Conservation (phyloP, 2,888 invertebrate species). For the Agelastica alni region DNA sequence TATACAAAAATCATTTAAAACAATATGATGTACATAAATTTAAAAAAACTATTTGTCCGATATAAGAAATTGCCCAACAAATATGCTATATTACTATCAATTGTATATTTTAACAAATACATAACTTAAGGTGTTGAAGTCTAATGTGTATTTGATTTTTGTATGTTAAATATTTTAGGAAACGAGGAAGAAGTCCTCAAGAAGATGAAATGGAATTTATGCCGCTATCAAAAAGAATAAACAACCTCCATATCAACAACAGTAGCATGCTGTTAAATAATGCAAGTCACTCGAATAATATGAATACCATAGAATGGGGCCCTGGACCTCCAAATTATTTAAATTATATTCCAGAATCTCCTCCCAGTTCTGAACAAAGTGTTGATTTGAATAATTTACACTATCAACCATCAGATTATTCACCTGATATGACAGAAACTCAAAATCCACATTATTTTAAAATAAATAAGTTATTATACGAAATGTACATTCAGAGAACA, state of each 20-base stretch:
- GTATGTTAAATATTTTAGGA: too few species aligned
- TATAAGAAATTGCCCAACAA: neutral
- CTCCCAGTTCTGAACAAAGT: constrained; percentile 50
- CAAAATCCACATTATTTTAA: constrained; percentile 88
- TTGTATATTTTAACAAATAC: neutral
- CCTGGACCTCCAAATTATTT: constrained; percentile 46
- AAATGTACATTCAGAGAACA: constrained; percentile 79
- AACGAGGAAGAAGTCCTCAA: constrained; percentile 69
- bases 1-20: too few species aligned
- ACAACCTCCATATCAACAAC: constrained; percentile 82
- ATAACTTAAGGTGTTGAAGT: too few species aligned
- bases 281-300: constrained; percentile 45
- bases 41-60: too few species aligned
- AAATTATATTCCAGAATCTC: constrained; percentile 46
- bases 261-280: constrained; percentile 52
- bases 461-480: constrained; percentile 82
- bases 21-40: too few species aligned
- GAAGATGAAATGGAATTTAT: constrained; percentile 81
- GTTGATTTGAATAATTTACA: constrained; percentile 54
- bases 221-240: constrained; percentile 88
- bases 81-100: constrained; percentile 2
- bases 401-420: constrained; percentile 75
- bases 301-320: constrained; percentile 45
- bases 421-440: constrained; percentile 74
- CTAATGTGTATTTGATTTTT: too few species aligned